Conservation (phyloP, 2,888 invertebrate genomes). For the Colostygia pectinataria region DNA sequence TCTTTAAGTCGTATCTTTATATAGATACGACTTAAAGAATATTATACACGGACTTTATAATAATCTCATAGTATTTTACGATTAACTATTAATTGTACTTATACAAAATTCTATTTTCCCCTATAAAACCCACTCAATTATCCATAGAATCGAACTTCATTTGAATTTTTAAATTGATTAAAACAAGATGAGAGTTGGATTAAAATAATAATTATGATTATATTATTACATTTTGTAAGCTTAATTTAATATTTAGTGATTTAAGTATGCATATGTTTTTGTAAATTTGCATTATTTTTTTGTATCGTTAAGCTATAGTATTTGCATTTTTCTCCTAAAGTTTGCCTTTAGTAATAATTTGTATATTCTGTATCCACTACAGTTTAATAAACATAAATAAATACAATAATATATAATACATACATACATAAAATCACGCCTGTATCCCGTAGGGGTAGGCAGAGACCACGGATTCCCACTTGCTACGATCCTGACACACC, state of each 20-base stretch:
- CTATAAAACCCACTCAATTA: slow-evolving; percentile 38
- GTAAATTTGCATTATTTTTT: slow-evolving; percentile 8
- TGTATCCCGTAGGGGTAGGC: no score
- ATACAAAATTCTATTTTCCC: slow-evolving; percentile 34
- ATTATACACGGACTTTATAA: slow-evolving; percentile 46
- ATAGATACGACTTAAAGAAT: no score
- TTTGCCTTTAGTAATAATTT: no score
- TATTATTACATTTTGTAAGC: slow-evolving; percentile 16
- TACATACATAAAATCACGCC: no score
- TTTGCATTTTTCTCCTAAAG: no score
- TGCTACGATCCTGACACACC: no score
- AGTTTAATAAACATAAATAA: no score
- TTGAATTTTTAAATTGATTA: slow-evolving; percentile 39
- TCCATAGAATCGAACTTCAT: slow-evolving; percentile 37
- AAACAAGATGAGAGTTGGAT: slow-evolving; percentile 20
- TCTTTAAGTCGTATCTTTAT: slow-evolving; percentile 32
- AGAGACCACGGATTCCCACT: no score
- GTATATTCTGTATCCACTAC: no score
- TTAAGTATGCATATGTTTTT: slow-evolving; percentile 7
- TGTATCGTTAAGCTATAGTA: background rate
- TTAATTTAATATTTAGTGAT: slow-evolving; percentile 9
- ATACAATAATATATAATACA: no score
- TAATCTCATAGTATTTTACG: slow-evolving; percentile 57
- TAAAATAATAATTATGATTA: slow-evolving; percentile 14
- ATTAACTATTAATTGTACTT: slow-evolving; percentile 52